Base-by-base conservation (phyloP, 2,888 invertebrate genomes). In the Clitarchus hookeri region DNA sequence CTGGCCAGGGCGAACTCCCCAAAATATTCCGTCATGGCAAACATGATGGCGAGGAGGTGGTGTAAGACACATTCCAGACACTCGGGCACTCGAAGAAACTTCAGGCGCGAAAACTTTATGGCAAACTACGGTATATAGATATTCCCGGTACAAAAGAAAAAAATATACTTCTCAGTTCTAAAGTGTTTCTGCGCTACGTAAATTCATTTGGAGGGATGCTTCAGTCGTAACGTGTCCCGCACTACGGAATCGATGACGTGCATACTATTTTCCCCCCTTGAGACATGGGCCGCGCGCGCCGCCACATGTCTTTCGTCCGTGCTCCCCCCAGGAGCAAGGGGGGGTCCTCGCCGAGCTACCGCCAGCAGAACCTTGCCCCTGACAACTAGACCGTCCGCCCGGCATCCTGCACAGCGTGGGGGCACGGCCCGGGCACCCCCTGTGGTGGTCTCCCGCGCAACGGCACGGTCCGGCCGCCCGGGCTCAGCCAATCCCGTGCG, bases 11-110 rank as follows among this genome's bases (percentile, higher is more conserved):
- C 92, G 90, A 92, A 92, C 89, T 92, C 92, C 91, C 92, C 92
- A 90, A 92, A 92, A 90, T 92, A 92, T 90, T 92, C 92, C 89
- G 92, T 92, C 92, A 92, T 92, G 88, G 92, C 92, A 91, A 92
- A 92, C 92, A 92, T 92, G 91, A 89, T 91, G 89, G 77, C 44
- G 36, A 27, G 65, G 65, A 65, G 82, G 36, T 36, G 82, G 44
- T 82, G 44, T 27, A 27, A 82, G 82, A 27, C 84, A 84, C 84
- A 84, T 54, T 65, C 84, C 65, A 84, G 36, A 84, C 53, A 65
- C 25, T 36, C n/a, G 54, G 36, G 19, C 84, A 84, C 84, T 84
- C 48, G 26, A 27, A 84, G 54, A 26, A 19, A 53, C 53, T 8
- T 12, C 53, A 19, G 65, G 65, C n/a, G 65, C 65, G 65, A 65